Base-by-base conservation (phyloP, 2,797 vertebrate genomes). In the Trichosurus vulpecula region DNA sequence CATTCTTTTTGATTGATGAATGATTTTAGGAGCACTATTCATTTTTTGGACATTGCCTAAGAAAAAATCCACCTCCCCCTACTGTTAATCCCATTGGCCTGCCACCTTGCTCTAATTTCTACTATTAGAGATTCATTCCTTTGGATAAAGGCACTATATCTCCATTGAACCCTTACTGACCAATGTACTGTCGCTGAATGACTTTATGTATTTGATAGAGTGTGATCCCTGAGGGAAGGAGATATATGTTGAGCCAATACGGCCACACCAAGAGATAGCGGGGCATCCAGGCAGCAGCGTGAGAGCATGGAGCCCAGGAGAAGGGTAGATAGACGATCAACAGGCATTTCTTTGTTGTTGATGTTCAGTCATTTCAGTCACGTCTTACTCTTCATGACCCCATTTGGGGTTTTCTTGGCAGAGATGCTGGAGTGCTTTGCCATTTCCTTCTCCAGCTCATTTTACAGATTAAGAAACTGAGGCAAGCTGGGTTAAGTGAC, bases 131-230 rank as follows among this genome's bases (percentile, higher is more conserved):
- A 93, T 47, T 90, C 91, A 94, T 91, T 57, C 52, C 22, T 12
- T 27, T 55, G 30, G 89, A 52, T 93, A 90, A 90, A n/a, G 58
- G n/a, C 54, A 92, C 13, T 25, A 87, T 92, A 66, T 95, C 91
- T 90, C 91, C 27, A 90, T 58, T 25, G 91, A 92, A 92, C n/a
- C 56, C 87, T n/a, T 92, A 92, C 55, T 25, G 90, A 52, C 94
- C 52, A 74, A 89, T 90, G 89, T 54, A 90, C 92, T 47, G 92
- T 74, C 52, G 92, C 93, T 95, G 95, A 95, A 95, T 92, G 52
- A 96, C 9, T 81, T 93, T 47, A 47, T 87, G 3, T 66, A 89
- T 55, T 87, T 92, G 29, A 93, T 93, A 52, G 4, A 96, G 13
- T 41, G 96, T 81, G 92, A 95, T 51, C 3, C 25, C 81, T 47